A percentile compares a stretch with the other conserved stretches of the same genome.
phyloP scores from a whole-genome alignment of 1,140 invertebrate species.

The Tetramorium simillimum region DNA sequence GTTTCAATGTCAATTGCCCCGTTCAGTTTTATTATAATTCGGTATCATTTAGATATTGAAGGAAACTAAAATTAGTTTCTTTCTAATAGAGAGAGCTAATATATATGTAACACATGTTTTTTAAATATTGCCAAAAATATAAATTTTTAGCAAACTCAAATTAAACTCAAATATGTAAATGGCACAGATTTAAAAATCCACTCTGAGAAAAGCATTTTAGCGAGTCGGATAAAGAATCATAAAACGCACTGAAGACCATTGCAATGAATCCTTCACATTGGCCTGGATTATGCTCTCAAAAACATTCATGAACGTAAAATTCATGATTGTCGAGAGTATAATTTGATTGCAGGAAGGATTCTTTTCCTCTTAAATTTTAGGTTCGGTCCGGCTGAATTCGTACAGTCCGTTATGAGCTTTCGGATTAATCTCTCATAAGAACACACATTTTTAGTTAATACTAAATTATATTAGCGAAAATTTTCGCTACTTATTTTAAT shows the following conservation, averaged over 20 bases:
- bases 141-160: constrained; percentile 24
- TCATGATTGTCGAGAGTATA: constrained; percentile 22
- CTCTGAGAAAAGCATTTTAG: neutral
- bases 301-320: constrained; percentile 50
- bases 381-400: neutral
- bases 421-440: neutral
- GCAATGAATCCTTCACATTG: constrained; percentile 28
- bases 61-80: neutral
- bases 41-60: neutral
- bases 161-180: constrained; percentile 10
- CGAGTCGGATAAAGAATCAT: constrained; percentile 1
- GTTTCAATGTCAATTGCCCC: neutral
- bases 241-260: constrained; percentile 14
- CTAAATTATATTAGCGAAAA: neutral
- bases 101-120: neutral
- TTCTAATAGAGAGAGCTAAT: neutral
- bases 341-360: neutral
- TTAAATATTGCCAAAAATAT: neutral
- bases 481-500: neutral
- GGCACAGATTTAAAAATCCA: constrained; percentile 19
- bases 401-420: neutral
- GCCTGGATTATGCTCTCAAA: constrained; percentile 26
- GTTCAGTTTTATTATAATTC: neutral
- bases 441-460: neutral
- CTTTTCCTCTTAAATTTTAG: constrained; percentile 23